phyloP scores from a whole-genome alignment of 1,140 invertebrate species.

The Neodiprion virginianus region DNA sequence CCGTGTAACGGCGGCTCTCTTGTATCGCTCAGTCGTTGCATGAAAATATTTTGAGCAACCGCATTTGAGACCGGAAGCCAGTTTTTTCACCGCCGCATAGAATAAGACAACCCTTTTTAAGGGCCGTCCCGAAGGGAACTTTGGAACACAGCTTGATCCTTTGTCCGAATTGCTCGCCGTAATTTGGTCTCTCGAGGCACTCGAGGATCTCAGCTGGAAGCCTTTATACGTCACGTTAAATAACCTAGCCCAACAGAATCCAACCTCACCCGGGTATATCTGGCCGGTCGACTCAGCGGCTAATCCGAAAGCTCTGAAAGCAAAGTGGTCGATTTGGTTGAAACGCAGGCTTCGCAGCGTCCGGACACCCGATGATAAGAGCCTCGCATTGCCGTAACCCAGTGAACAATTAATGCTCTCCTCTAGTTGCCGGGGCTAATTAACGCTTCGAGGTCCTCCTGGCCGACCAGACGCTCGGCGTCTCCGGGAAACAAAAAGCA shows the following conservation, averaged over 20 bases:
- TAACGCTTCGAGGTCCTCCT: neutral
- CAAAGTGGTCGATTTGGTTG: too few relatives aligned
- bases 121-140: neutral
- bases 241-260: neutral
- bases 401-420: neutral
- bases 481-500: neutral
- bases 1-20: too few relatives aligned
- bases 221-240: neutral
- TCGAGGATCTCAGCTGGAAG: neutral
- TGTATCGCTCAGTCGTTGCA: too few relatives aligned
- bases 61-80: neutral
- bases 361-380: too few relatives aligned
- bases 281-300: too few relatives aligned
- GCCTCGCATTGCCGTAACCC: neutral
- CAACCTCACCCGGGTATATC: too few relatives aligned
- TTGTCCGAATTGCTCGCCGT: conserved; percentile 1
- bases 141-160: neutral
- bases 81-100: neutral
- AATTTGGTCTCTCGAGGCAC: neutral
- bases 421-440: neutral
- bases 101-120: neutral
- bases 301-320: too few relatives aligned
- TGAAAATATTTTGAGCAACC: too few relatives aligned
- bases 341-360: too few relatives aligned
- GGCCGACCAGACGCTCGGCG: neutral